Conservation (phyloP, 2,113 vertebrate genomes). For the Acrocephalus arundinaceus region DNA sequence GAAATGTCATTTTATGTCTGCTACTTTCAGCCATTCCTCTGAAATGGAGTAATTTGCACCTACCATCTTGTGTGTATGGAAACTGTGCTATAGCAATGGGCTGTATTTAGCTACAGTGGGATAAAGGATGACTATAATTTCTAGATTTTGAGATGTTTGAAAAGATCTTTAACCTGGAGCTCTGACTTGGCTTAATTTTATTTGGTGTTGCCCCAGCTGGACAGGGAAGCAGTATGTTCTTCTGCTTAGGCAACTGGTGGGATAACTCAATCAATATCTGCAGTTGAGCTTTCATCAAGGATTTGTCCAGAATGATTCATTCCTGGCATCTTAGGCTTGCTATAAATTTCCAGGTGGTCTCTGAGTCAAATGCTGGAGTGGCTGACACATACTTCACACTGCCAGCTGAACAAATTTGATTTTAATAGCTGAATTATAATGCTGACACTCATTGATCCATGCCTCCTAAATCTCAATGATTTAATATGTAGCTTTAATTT, state of each 20-base stretch:
- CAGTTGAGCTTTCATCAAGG: background rate
- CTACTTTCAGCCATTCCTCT: background rate
- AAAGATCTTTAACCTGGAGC: background rate
- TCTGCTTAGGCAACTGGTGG: background rate
- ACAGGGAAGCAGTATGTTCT: background rate
- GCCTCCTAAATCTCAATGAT: background rate
- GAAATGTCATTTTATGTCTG: background rate
- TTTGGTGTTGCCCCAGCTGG: background rate
- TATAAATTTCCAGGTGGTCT: background rate
- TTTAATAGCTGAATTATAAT: conserved; percentile 6
- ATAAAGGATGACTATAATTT: background rate
- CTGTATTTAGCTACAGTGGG: background rate
- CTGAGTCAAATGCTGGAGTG: background rate
- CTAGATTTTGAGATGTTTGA: background rate
- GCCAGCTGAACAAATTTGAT: background rate
- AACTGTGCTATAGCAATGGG: background rate
- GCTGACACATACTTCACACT: background rate
- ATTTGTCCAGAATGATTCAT: background rate
- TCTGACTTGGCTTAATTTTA: background rate
- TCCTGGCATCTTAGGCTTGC: background rate
- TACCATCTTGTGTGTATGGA: background rate
- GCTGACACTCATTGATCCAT: background rate
- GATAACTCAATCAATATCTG: background rate
- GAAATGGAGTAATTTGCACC: background rate
- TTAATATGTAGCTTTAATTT: background rate